Evolutionary conservation across 1,140 invertebrate genomes (phyloP), one percentile per base, ranked within the genome.

Genomic region (Augochlora pura): DNA sequence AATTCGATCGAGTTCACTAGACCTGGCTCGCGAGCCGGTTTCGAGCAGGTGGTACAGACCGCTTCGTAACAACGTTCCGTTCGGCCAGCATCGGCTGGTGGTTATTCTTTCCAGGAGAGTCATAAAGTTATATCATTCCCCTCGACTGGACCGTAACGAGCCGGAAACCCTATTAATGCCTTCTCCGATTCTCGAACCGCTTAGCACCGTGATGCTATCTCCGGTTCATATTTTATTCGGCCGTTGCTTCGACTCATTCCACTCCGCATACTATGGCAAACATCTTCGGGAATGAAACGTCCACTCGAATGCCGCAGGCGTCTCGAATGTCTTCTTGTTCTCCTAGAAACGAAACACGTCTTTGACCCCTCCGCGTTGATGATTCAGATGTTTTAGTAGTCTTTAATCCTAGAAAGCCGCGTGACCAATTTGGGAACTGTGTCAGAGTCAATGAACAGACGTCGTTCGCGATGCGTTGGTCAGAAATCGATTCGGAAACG

Each of bases 1-100:
- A 88, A 90, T 90, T 89, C 84, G 82, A 90, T 91, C 87, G 88
- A 89, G 89, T 91, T 90, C 86, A 88, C 84, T 81, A 88, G 89
- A 90, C 88, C 82, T 83, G 85, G 39, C 73, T 63, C 71, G 70
- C 68, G 80, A 87, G 89, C 89, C 89, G 89, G 90, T 91, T 91
- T 90, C 68, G 78, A 80, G 81, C 86, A 83, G 75, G 81, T 87
- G 85, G 38, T 86, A 80, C 59, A 80, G 70, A 27, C 64, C 64
- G 39, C 57, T 65, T 84, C 54, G 77, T 64, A 49, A 77, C 71
- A 81, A 78, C 68, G 65, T 32, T 67, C 42, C 54, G 14, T 8
- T 49, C 68, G 46, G 23, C 62, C 62, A 70, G 71, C 65, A 46
- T 68, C 69, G 66, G 27, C 83, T 46, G n/a, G 46, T 4, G 32